Percentiles rank a stretch among this genome's conserved stretches.
Conservation (phyloP, 1,140 invertebrate genomes). For the Cydia fagiglandana region DNA sequence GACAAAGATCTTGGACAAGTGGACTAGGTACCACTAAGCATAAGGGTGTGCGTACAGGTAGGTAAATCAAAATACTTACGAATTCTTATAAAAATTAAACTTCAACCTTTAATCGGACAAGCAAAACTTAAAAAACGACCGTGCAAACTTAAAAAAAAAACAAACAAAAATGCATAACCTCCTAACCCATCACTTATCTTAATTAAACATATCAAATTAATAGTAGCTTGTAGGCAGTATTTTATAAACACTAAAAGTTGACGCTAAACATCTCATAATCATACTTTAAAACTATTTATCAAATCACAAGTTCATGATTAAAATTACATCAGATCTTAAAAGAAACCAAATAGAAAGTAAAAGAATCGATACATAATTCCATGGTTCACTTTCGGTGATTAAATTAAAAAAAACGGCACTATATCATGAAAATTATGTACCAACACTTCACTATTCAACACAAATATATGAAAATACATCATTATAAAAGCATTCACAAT, state of each 20-base stretch:
- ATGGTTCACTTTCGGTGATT: constrained; percentile 47
- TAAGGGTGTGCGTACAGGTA: no score
- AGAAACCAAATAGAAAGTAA: constrained; percentile 47
- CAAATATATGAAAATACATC: constrained; percentile 46
- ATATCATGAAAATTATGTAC: constrained; percentile 48
- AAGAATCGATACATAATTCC: constrained; percentile 62
- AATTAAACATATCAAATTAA: constrained; percentile 37
- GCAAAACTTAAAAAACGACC: constrained; percentile 62
- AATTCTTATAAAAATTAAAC: constrained; percentile 24
- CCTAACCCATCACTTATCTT: constrained; percentile 42
- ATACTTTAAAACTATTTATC: constrained; percentile 66
- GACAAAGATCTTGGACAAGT: no score
- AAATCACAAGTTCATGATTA: constrained; percentile 75
- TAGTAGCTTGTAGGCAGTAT: constrained; percentile 41
- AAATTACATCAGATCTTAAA: constrained; percentile 61
- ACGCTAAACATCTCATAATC: constrained; percentile 62
- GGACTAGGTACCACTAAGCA: no score
- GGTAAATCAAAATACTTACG: not conserved
- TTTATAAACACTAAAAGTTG: constrained; percentile 58
- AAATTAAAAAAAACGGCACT: constrained; percentile 46
- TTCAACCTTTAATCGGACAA: constrained; percentile 61
- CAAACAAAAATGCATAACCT: constrained; percentile 44
- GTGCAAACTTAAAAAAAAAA: constrained; percentile 44
- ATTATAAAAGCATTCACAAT: constrained; percentile 58
- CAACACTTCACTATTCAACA: constrained; percentile 43